phyloP scores from a whole-genome alignment of 2,797 vertebrate genomes.

The Parauchenoglanis punctatus region DNA sequence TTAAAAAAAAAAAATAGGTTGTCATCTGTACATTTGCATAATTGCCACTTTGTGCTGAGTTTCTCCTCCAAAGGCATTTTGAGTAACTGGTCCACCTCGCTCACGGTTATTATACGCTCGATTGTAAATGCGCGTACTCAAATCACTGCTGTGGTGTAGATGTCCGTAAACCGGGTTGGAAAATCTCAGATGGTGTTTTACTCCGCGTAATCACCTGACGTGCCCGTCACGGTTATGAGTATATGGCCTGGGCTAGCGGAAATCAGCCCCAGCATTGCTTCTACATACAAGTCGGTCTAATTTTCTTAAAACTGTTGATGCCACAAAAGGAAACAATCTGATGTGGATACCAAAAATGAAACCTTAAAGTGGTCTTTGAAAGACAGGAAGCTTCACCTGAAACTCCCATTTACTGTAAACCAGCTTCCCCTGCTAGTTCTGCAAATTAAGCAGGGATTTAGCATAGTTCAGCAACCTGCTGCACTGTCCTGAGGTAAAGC shows the following conservation, averaged over 20 bases:
- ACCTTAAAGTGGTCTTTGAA: background rate
- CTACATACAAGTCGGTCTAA: background rate
- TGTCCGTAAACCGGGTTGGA: background rate
- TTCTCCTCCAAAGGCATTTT: background rate
- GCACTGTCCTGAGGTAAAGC: background rate
- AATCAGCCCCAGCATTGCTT: background rate
- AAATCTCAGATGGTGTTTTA: background rate
- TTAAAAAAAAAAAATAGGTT: background rate
- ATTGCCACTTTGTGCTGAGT: background rate
- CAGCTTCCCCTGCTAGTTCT: background rate
- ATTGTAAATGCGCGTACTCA: background rate
- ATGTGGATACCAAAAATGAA: background rate
- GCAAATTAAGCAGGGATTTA: background rate
- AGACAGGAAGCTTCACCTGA: background rate
- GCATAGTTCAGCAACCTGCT: background rate
- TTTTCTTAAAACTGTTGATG: background rate
- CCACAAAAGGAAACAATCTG: background rate
- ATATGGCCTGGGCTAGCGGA: background rate
- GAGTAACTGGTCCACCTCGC: background rate
- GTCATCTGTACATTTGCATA: background rate
- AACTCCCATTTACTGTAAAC: background rate
- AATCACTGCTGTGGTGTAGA: background rate
- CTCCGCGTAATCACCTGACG: background rate
- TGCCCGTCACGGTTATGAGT: background rate
- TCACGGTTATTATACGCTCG: background rate